Conservation (phyloP, 2,797 vertebrate species). For the Myotis myotis region DNA sequence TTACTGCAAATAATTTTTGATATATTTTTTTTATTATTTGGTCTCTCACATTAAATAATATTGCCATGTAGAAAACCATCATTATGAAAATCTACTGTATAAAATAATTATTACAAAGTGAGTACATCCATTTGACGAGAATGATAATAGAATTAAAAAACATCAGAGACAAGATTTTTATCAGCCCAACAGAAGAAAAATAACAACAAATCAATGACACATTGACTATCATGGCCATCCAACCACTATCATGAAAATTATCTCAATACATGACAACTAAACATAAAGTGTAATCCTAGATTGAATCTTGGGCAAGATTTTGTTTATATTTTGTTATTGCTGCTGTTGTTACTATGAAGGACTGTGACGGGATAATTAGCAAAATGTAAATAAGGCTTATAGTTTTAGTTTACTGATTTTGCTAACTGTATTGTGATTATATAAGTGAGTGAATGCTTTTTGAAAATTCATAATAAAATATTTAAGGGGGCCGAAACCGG, state of each 20-base stretch:
- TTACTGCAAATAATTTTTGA: neutral
- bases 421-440: neutral
- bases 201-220: neutral
- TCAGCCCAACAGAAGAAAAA: neutral
- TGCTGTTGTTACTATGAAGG: neutral
- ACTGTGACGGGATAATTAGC: neutral
- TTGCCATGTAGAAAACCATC: neutral
- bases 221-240: neutral
- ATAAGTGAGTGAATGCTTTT: neutral
- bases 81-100: neutral
- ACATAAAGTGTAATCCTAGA: neutral
- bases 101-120: neutral
- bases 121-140: neutral
- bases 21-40: neutral
- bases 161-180: neutral
- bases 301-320: neutral
- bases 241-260: neutral
- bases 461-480: neutral
- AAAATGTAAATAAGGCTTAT: neutral
- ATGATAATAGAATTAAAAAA: slow-evolving; percentile 28
- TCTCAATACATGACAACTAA: neutral
- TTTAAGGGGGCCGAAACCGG: too few species aligned
- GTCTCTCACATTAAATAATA: neutral
- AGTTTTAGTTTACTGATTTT: neutral
- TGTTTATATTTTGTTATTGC: neutral